Percentiles rank a stretch among this genome's conserved stretches.
Conservation (phyloP, 2,888 invertebrate species). For the Torymus texanus region DNA sequence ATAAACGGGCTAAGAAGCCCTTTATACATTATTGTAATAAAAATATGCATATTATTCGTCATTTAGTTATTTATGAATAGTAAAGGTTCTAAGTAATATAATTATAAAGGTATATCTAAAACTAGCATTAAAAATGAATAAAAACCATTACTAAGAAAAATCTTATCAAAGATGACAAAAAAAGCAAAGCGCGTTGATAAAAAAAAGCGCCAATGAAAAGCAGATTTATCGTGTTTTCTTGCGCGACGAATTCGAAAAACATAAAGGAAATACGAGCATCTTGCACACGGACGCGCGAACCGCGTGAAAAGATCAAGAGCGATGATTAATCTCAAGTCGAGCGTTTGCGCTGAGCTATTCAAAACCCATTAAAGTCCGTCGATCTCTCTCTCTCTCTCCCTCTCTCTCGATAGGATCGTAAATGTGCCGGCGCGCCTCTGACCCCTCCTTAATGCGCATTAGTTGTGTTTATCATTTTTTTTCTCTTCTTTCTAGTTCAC, state of each 20-base stretch:
- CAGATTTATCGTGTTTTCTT: conserved; percentile 28
- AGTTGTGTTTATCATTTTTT: conserved; percentile 41
- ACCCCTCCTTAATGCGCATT: conserved; percentile 31
- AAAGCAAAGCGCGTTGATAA: too few relatives aligned
- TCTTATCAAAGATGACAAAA: too few relatives aligned
- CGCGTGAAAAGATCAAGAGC: conserved; percentile 4
- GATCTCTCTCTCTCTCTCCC: conserved; percentile 6
- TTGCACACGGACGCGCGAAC: not conserved
- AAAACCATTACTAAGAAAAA: too few relatives aligned
- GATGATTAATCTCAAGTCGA: conserved; percentile 25
- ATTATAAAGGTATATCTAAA: too few relatives aligned
- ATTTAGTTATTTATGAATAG: too few relatives aligned
- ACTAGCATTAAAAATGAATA: too few relatives aligned
- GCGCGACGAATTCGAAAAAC: conserved; percentile 12
- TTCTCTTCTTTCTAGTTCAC: not conserved
- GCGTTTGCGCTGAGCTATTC: conserved; percentile 20
- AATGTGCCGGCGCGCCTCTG: not conserved
- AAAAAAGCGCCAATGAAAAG: not conserved
- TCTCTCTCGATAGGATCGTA: conserved; percentile 15
- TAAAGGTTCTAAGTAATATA: too few relatives aligned
- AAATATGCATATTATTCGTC: too few relatives aligned
- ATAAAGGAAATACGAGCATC: conserved; percentile 27
- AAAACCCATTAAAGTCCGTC: conserved; percentile 39
- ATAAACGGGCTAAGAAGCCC: too few relatives aligned
- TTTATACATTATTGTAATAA: too few relatives aligned